Evolutionary conservation across 2,113 vertebrate species (phyloP).

Genomic region (Pseudorhombus dupliciocellatus): DNA sequence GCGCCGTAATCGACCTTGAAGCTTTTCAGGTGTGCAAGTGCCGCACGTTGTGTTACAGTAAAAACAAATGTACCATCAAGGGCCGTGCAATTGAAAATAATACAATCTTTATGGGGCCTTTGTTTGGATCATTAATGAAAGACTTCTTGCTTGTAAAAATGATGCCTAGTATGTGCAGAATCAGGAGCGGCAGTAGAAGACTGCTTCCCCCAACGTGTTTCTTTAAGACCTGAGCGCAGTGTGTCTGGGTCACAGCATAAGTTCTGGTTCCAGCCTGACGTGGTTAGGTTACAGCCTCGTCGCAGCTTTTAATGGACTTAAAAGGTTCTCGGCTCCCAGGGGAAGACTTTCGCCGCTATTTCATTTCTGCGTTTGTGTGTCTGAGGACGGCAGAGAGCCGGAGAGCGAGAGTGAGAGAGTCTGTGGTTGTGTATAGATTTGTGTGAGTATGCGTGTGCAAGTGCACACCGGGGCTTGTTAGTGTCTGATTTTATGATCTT

Average conservation of each 20-base stretch:
- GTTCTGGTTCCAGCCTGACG: constrained; percentile 72
- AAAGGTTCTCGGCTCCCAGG: constrained; percentile 70
- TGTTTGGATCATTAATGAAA: constrained; percentile 47
- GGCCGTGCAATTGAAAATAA: constrained; percentile 42
- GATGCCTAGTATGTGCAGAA: constrained; percentile 33
- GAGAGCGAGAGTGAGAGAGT: constrained; percentile 13
- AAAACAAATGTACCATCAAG: constrained; percentile 52
- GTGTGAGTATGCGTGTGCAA: constrained; percentile 29
- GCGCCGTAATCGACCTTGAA: constrained; percentile 46
- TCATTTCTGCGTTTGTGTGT: constrained; percentile 39
- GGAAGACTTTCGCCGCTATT: constrained; percentile 57
- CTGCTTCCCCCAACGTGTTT: constrained; percentile 63
- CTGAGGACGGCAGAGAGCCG: constrained; percentile 28
- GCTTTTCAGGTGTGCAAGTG: constrained; percentile 58
- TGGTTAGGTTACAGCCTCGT: constrained; percentile 68
- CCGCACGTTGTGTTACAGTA: constrained; percentile 32
- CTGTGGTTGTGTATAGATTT: constrained; percentile 16
- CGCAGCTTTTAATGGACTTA: constrained; percentile 75
- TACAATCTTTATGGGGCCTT: constrained; percentile 19
- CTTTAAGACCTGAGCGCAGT: constrained; percentile 52
- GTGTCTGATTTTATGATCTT: constrained; percentile 66
- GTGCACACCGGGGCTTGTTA: constrained; percentile 68
- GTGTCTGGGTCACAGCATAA: constrained; percentile 51
- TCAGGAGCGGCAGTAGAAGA: constrained; percentile 52
- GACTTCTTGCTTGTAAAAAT: constrained; percentile 43